Percentiles rank a stretch among this genome's conserved stretches.
Evolutionary conservation across 2,888 invertebrate species (phyloP).

Genomic region (Diadromus collaris): DNA sequence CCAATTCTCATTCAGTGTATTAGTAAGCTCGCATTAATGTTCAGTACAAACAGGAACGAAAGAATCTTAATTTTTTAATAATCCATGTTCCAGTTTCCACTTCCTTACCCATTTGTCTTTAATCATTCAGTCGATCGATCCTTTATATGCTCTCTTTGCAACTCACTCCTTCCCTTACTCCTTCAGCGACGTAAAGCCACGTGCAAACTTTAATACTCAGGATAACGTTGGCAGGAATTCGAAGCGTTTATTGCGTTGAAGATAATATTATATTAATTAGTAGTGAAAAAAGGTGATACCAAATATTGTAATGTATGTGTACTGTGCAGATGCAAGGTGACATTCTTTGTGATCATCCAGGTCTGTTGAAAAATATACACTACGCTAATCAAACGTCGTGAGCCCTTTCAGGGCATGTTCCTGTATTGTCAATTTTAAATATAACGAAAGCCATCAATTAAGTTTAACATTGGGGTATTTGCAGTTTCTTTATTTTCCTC

Average conservation of each 20-base stretch:
- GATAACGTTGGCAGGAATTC: constrained; percentile 65
- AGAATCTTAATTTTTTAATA: background rate
- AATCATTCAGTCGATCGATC: constrained; percentile 18
- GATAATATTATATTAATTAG: constrained; percentile 50
- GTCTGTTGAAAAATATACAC: constrained; percentile 14
- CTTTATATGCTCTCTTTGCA: constrained; percentile 11
- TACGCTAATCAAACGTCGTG: constrained; percentile 67
- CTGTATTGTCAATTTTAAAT: constrained; percentile 67
- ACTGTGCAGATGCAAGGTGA: constrained; percentile 64
- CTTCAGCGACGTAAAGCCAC: constrained; percentile 28
- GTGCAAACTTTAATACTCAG: constrained; percentile 68
- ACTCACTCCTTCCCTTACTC: background rate
- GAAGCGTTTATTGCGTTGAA: constrained; percentile 54
- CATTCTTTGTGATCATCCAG: constrained; percentile 19
- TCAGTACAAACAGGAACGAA: background rate
- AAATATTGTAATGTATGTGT: constrained; percentile 69
- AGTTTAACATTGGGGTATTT: constrained; percentile 5
- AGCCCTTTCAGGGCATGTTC: constrained; percentile 68
- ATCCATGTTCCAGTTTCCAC: background rate
- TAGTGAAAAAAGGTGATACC: constrained; percentile 68
- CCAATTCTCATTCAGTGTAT: constrained; percentile 14
- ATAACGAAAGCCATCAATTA: constrained; percentile 60
- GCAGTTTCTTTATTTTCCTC: constrained; percentile 26
- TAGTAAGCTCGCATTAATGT: background rate
- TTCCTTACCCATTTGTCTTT: background rate